These are phyloP conservation scores for Litoditis marina DNA, from an alignment of 2,888 invertebrate genomes.

Conservation along the genomic window DNA sequence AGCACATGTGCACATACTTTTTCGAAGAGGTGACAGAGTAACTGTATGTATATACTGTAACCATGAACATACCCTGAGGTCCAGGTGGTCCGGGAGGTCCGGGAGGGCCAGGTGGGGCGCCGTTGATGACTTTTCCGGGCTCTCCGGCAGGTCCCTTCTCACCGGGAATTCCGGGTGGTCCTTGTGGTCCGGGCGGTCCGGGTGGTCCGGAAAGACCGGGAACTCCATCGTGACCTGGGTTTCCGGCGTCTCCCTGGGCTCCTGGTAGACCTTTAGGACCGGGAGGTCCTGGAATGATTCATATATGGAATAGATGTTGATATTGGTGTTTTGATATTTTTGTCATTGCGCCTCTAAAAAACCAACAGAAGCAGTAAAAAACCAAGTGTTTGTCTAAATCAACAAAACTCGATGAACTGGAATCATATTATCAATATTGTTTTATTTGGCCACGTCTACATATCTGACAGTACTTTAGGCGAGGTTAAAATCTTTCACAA, in stretches of 20 bases:
- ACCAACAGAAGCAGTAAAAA: not conserved
- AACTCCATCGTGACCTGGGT: conserved; percentile 41
- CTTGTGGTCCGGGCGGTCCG: conserved; percentile 60
- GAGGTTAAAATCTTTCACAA: too few relatives aligned
- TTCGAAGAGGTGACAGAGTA: too few relatives aligned
- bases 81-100: conserved; percentile 53
- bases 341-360: too few relatives aligned
- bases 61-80: conserved; percentile 21
- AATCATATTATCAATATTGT: too few relatives aligned
- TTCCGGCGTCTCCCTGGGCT: conserved; percentile 53
- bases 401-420: not conserved
- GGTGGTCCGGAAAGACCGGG: conserved; percentile 53
- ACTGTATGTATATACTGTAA: conserved; percentile 12
- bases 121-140: conserved; percentile 61
- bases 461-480: too few relatives aligned
- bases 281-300: conserved; percentile 28
- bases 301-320: not conserved
- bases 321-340: too few relatives aligned
- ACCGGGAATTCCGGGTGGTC: conserved; percentile 60
- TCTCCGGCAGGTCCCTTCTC: conserved; percentile 53
- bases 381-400: not conserved
- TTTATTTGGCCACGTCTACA: too few relatives aligned
- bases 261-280: conserved; percentile 57
- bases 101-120: conserved; percentile 49
- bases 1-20: too few relatives aligned